Evolutionary conservation across 2,797 vertebrate genomes (phyloP), one percentile per base, ranked within the genome.

Genomic region (Cyclura pinguis): DNA sequence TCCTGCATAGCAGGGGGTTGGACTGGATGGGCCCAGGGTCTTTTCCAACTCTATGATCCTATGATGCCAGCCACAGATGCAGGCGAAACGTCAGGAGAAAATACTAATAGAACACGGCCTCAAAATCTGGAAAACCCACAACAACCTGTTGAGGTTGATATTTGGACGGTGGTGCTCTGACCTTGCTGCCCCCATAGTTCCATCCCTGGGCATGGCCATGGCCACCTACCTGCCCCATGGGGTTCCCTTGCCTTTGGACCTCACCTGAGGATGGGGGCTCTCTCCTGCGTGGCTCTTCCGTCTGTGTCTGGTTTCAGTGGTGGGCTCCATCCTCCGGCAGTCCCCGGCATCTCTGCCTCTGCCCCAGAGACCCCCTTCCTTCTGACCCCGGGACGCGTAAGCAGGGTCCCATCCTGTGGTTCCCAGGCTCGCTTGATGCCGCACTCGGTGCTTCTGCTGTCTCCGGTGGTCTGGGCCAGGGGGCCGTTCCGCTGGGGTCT

Each of bases 321-420:
- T 8, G n/a, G n/a, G 32, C 0, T 73, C 38, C 52, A 3, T 6
- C 6, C 20, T 64, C 50, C 22, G 50, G 12, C 27, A 10, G 20
- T 38, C 84, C 29, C 84, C 22, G 0, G 59, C 16, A 0, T 62
- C 77, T 24, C 55, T 47, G 7, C 27, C 12, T 52, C 0, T 18
- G 59, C 29, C 9, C 82, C 52, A 24, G 4, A 22, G 7, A 20
- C 10, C 32, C 3, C 64, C 42, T 64, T n/a, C 76, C 69, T 85
- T 81, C 52, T 16, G 42, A 5, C 14, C 52, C n/a, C 6, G 24
- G 9, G 62, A 35, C 0, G 32, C 55, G 0, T 27, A 64, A 14
- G 9, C 16, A 1, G 52, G 50, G 4, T 1, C 2, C 24, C 67
- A 27, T 6, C 50, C 27, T 4, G 3, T 27, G 6, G 12, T 0